Evolutionary conservation across 2,797 vertebrate species (phyloP).

Genomic region (Syngnathus rostellatus): DNA sequence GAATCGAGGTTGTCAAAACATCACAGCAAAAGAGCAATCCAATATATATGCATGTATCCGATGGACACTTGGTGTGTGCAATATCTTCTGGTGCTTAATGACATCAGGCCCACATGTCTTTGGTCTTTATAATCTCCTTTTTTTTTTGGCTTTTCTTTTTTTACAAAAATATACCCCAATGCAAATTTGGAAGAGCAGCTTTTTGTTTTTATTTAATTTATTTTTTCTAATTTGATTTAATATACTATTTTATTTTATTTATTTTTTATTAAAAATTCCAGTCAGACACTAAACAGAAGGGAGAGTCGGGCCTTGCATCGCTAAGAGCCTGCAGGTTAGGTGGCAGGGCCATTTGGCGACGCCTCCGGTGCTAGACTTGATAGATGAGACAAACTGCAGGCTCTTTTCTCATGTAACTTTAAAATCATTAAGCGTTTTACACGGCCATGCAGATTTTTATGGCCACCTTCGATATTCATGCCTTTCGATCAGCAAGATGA

Average conservation of each 20-base stretch:
- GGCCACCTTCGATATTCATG: conserved; percentile 42
- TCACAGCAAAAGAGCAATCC: not conserved
- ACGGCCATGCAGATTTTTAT: conserved; percentile 66
- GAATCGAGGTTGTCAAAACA: not conserved
- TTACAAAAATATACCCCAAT: not conserved
- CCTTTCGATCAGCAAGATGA: conserved; percentile 31
- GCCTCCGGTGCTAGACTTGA: conserved; percentile 65
- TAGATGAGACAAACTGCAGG: conserved; percentile 62
- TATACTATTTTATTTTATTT: too few species aligned
- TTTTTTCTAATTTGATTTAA: too few species aligned
- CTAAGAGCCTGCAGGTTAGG: conserved; percentile 50
- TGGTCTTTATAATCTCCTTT: not conserved
- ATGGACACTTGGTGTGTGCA: not conserved
- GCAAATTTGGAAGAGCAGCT: too few species aligned
- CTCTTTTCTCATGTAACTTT: conserved; percentile 73
- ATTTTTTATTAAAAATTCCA: not conserved
- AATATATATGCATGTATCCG: not conserved
- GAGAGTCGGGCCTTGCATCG: conserved; percentile 24
- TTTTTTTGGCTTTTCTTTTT: not conserved
- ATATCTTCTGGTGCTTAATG: not conserved
- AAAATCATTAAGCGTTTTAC: conserved; percentile 76
- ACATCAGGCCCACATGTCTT: not conserved
- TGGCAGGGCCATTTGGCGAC: conserved; percentile 64
- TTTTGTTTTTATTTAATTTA: too few species aligned
- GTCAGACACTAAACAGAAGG: not conserved